phyloP scores from a whole-genome alignment of 2,113 vertebrate species.

The Vulpes lagopus region DNA sequence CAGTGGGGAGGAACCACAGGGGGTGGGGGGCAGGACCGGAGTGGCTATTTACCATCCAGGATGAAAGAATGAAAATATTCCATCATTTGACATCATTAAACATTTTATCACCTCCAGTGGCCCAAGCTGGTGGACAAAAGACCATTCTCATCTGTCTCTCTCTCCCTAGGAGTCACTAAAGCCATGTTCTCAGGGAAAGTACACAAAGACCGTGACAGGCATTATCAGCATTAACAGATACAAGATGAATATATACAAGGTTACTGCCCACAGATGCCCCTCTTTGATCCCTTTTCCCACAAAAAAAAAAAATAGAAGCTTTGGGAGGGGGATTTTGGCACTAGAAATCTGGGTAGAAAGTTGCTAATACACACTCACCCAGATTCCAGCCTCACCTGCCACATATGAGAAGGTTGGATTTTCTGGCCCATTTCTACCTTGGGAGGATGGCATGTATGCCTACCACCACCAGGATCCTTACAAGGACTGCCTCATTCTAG shows the following conservation, averaged over 20 bases:
- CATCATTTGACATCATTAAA: neutral
- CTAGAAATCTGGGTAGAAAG: neutral
- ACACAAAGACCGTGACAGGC: neutral
- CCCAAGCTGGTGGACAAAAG: neutral
- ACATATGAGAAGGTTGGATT: neutral
- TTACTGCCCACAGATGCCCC: neutral
- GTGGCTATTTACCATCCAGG: neutral
- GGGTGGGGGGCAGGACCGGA: too few species aligned
- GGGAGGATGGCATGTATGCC: neutral
- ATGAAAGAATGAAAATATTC: neutral
- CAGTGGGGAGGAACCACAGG: neutral
- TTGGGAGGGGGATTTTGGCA: neutral
- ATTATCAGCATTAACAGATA: neutral
- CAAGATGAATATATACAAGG: neutral
- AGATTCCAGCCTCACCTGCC: constrained; percentile 28
- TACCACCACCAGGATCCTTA: neutral
- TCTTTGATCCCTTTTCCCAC: neutral
- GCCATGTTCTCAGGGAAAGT: neutral
- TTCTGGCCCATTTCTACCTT: neutral
- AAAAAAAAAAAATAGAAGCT: neutral
- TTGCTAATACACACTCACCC: neutral
- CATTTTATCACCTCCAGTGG: neutral
- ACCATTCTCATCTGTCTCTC: neutral
- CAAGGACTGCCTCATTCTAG: neutral
- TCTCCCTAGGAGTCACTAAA: neutral